Conservation (phyloP, 2,113 vertebrate species). For the Columba livia region DNA sequence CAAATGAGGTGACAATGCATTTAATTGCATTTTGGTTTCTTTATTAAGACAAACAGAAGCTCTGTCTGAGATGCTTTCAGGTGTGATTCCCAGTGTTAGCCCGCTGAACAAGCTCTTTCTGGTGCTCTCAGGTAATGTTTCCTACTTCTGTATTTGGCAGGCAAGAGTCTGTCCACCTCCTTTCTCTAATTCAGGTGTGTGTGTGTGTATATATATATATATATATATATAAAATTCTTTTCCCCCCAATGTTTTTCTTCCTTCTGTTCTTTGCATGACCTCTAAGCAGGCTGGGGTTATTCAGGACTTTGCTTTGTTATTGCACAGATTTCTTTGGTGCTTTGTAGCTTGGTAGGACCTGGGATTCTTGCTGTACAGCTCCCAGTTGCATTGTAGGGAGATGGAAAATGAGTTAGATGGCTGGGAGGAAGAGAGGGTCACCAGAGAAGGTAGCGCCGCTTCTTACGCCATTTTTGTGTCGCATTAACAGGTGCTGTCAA, state of each 20-base stretch:
- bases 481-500: background rate
- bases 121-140: background rate
- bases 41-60: background rate
- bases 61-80: background rate
- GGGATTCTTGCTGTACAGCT: background rate
- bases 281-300: background rate
- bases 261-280: background rate
- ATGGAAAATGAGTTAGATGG: background rate
- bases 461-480: background rate
- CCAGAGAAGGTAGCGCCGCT: background rate
- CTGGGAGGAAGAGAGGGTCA: background rate
- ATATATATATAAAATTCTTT: background rate
- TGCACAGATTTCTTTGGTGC: background rate
- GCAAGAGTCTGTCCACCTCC: background rate
- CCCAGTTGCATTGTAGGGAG: background rate
- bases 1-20: rapidly evolving
- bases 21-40: background rate
- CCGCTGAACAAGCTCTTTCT: background rate
- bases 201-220: too few relatives aligned
- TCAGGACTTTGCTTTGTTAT: background rate
- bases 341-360: background rate
- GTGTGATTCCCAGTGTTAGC: background rate
- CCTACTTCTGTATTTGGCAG: background rate
- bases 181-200: background rate
- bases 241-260: background rate